Evolutionary conservation across 2,113 vertebrate genomes (phyloP).

Genomic region (Lasiurus borealis): DNA sequence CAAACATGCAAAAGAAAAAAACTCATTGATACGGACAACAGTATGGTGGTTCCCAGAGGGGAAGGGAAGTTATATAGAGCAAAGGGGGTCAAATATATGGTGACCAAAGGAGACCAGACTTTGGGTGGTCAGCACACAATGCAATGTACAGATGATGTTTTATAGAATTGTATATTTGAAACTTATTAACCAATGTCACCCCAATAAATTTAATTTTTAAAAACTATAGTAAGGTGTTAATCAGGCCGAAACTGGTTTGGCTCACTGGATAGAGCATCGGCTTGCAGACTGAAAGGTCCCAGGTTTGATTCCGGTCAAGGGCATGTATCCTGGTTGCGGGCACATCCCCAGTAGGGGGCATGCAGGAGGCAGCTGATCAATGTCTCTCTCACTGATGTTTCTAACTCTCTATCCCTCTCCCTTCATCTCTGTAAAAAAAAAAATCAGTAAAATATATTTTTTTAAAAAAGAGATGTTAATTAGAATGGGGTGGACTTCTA

Average conservation of each 20-base stretch:
- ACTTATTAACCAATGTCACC: background rate
- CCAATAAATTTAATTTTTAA: background rate
- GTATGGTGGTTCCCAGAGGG: background rate
- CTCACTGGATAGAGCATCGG: no score
- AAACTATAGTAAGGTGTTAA: background rate
- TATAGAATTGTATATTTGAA: background rate
- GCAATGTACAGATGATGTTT: background rate
- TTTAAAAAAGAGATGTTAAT: conserved; percentile 2
- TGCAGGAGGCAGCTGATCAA: no score
- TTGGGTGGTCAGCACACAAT: background rate
- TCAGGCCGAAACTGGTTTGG: background rate
- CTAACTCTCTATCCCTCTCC: no score
- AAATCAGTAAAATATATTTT: background rate
- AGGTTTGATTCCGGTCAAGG: no score
- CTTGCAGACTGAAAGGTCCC: no score
- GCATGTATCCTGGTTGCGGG: no score
- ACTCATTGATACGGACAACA: no score
- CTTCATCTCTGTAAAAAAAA: no score
- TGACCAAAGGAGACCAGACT: background rate
- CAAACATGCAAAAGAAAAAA: background rate
- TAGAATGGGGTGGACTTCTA: background rate
- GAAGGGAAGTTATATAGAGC: no score
- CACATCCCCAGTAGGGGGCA: no score
- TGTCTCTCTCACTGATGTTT: no score
- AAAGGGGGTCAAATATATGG: background rate